Evolutionary conservation across 2,113 vertebrate species (phyloP), one percentile per base, ranked within the genome.

Genomic region (Nannobrachium achirus): DNA sequence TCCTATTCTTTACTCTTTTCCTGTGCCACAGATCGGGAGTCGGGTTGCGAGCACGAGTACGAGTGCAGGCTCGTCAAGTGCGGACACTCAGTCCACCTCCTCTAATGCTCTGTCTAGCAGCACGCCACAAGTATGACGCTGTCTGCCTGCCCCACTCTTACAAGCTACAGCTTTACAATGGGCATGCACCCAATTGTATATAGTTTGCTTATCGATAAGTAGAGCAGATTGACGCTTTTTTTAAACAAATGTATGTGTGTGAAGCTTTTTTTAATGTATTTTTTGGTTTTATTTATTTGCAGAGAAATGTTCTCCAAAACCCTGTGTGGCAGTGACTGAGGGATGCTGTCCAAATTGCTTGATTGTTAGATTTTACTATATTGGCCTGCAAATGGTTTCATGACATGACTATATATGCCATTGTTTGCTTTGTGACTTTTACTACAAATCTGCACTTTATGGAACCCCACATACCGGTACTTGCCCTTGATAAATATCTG

Each of bases 21-120:
- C 93, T 95, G 91, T 95, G 93, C 95, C 96, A 89, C 95, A 96
- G 94, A 96, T 95, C 94, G 94, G 93, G 92, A 94, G 93, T 93
- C 95, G 90, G 91, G 94, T 94, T 92, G 94, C 94, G 93, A 95
- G 94, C 92, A 94, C 94, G 93, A 94, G 94, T 94, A 48, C 45
- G 14, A 74, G 71, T 63, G 78, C 86, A 91, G 93, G 93, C 93
- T 94, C 95, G 88, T 95, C 95, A 88, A 93, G 94, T 94, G 93
- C 94, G 92, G 94, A 95, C 93, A 94, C 90, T 93, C 94, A 94
- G 91, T 95, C 94, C 90, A 93, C 94, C 90, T 93, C 95, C 93
- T 93, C 95, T 95, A 96, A 95, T 93, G 93, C 94, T 92, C 93
- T 95, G 94, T 96, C 94, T 90, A 91, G 94, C 94, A 93, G 94